phyloP scores from a whole-genome alignment of 2,797 vertebrate genomes.

The Sebastes taczanowskii region DNA sequence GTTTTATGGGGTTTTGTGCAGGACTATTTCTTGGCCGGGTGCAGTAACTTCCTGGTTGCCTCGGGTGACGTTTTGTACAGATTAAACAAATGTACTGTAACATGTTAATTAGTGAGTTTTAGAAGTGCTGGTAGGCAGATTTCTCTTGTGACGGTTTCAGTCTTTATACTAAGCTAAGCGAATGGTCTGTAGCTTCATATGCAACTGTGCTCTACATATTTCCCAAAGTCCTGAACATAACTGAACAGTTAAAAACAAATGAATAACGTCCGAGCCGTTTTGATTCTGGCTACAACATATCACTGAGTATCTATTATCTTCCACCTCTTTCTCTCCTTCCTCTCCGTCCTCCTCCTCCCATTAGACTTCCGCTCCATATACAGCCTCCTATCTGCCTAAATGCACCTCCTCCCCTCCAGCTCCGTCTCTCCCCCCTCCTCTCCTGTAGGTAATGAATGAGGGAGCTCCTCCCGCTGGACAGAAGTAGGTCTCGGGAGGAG shows the following conservation, averaged over 20 bases:
- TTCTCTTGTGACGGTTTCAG: background rate
- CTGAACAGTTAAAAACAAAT: background rate
- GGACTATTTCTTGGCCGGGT: background rate
- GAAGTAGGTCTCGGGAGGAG: slow-evolving; percentile 76
- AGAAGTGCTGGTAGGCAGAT: background rate
- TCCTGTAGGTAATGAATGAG: slow-evolving; percentile 73
- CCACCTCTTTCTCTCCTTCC: background rate
- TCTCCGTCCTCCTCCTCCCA: slow-evolving; percentile 17
- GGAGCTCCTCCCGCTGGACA: slow-evolving; percentile 70
- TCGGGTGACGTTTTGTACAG: background rate
- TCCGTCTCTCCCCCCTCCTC: background rate
- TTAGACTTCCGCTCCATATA: slow-evolving; percentile 35
- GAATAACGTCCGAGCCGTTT: background rate
- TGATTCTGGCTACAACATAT: background rate
- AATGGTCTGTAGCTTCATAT: background rate
- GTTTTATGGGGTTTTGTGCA: background rate
- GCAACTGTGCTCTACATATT: background rate
- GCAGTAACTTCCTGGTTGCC: background rate
- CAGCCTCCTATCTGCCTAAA: slow-evolving; percentile 21
- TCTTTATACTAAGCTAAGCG: background rate
- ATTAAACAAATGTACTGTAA: background rate
- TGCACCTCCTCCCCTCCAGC: background rate
- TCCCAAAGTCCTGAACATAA: background rate
- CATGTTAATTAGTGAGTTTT: background rate
- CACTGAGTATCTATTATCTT: background rate